Conservation (phyloP, 2,888 invertebrate species). For the Cryptocheilus praepositus region DNA sequence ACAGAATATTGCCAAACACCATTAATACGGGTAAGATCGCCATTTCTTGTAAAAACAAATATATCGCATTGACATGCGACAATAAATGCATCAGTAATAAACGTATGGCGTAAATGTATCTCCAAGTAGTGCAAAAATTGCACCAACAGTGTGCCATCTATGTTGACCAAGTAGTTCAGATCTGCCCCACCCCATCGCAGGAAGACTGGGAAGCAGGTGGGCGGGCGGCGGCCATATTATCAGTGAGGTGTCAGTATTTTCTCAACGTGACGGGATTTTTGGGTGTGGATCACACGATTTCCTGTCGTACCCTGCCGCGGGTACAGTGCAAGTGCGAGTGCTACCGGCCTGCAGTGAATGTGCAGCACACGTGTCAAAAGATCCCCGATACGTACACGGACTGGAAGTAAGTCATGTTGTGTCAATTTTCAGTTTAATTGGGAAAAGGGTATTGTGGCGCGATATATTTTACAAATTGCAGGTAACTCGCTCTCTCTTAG, state of each 20-base stretch:
- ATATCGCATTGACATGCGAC: too few relatives aligned
- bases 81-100: too few relatives aligned
- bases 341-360: slow-evolving; percentile 65
- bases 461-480: neutral
- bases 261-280: slow-evolving; percentile 73
- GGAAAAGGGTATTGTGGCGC: neutral
- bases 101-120: too few relatives aligned
- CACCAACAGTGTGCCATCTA: slow-evolving; percentile 20
- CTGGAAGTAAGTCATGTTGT: slow-evolving; percentile 46
- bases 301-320: slow-evolving; percentile 57
- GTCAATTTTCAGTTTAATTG: slow-evolving; percentile 2
- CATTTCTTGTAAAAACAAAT: too few relatives aligned
- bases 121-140: neutral
- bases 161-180: slow-evolving; percentile 27
- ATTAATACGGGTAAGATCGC: too few relatives aligned
- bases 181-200: slow-evolving; percentile 27
- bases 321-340: slow-evolving; percentile 64
- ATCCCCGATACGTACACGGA: slow-evolving; percentile 52
- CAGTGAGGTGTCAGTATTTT: slow-evolving; percentile 75
- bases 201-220: slow-evolving; percentile 27
- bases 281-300: slow-evolving; percentile 72
- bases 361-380: slow-evolving; percentile 62
- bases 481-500: neutral
- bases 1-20: too few relatives aligned
- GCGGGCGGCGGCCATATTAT: slow-evolving; percentile 72